Percentiles rank a stretch among this genome's conserved stretches.
Evolutionary conservation across 1,140 invertebrate genomes (phyloP).

Genomic region (Harpegnathos saltator): DNA sequence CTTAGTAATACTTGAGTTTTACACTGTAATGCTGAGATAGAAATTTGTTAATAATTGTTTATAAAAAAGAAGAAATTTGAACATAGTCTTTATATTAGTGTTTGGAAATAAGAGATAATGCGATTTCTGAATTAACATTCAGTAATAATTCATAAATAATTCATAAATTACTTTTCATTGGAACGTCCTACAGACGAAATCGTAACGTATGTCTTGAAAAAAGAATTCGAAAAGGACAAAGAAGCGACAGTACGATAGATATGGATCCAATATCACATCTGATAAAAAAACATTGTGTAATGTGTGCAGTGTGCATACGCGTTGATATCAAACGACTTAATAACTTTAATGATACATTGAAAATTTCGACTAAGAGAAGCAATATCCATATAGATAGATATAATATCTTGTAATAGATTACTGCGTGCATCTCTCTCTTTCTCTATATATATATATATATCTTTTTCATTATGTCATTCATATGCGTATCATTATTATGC

Average conservation of each 20-base stretch:
- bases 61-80: constrained; percentile 15
- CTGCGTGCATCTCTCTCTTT: constrained; percentile 59
- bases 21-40: constrained; percentile 62
- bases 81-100: no score
- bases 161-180: constrained; percentile 23
- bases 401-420: constrained; percentile 68
- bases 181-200: no score
- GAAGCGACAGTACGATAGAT: constrained; percentile 33
- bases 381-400: constrained; percentile 71
- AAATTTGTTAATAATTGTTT: constrained; percentile 63
- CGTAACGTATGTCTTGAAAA: background rate
- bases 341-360: constrained; percentile 58
- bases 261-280: no score
- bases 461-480: constrained; percentile 63
- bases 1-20: constrained; percentile 68
- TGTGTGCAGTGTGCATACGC: constrained; percentile 37
- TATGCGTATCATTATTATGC: constrained; percentile 62
- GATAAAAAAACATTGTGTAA: no score
- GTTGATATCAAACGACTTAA: constrained; percentile 50
- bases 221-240: background rate
- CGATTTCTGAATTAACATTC: no score
- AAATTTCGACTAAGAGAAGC: constrained; percentile 72
- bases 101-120: no score
- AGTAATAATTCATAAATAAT: constrained; percentile 54
- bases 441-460: no score